Base-by-base conservation (phyloP, 2,888 invertebrate genomes). In the Lissonota sp. region DNA sequence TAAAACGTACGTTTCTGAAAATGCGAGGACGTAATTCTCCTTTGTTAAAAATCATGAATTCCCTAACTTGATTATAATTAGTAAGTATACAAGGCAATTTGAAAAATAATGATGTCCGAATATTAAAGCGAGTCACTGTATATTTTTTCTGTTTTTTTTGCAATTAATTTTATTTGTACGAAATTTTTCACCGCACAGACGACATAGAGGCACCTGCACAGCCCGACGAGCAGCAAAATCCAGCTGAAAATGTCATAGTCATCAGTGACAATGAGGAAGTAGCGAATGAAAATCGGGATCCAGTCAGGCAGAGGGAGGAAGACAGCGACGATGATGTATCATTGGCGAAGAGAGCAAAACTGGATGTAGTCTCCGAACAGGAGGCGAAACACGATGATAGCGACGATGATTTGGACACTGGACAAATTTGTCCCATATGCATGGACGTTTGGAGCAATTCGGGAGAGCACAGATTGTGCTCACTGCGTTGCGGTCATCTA, bases 401-500 rank as follows among this genome's bases (percentile, higher is more conserved):
- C 7, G 77, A 62, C 0, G 83, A 83, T 6, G 85, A 84, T 40
- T 6, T 67, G 0, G 83, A 83, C 6, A 46, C 67, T 0, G 85
- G 85, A 37, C 87, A 84, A 57, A 88, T 83, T 67, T 99, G 99
- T 87, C 95, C 98, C 0, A 98, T 99, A 84, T 99, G 99, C 90
- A 94, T 98, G 83, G 98, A 98, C 73, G 93, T 94, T 2, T 99
- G 98, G 97, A 97, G 96, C 4, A 97, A 96, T 90, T 95, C 96
- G 0, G 99, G 98, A 0, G 95, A 94, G 0, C 99, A 99, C 91
- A 94, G 98, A 70, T 93, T 99, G 2, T 96, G 96, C n/a, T 96
- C 97, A 0, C 93, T 99, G 6, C 96, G 96, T 88, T 99, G 99
- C 92, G 99, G 99, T 0, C 99, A 99, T 93, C 92, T 99, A 6